Percentiles rank a stretch among this genome's conserved stretches.
phyloP scores from a whole-genome alignment of 2,113 vertebrate genomes.

The Cheirogaleus medius region DNA sequence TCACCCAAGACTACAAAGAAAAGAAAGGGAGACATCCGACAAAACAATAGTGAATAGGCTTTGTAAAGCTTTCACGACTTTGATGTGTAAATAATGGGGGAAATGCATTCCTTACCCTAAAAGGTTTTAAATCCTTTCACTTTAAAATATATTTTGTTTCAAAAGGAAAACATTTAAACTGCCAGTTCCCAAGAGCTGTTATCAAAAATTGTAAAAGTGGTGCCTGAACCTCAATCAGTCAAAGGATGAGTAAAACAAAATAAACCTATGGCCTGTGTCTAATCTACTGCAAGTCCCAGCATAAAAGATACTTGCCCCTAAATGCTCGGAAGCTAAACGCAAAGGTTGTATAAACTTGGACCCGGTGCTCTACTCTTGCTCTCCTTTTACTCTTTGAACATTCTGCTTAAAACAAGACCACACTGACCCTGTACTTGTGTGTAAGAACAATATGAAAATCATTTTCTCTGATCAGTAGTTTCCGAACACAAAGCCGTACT shows the following conservation, averaged over 20 bases:
- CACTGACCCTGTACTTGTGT: constrained; percentile 53
- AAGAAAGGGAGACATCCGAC: constrained; percentile 77
- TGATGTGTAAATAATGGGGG: constrained; percentile 73
- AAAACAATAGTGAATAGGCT: constrained; percentile 84
- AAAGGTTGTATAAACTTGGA: constrained; percentile 38
- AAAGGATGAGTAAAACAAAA: constrained; percentile 49
- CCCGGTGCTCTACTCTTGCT: not conserved
- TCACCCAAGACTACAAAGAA: constrained; percentile 77
- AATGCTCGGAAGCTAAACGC: not conserved
- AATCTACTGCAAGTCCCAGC: not conserved
- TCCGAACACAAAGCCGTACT: constrained; percentile 58
- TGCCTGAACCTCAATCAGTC: not conserved
- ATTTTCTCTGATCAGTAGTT: not conserved
- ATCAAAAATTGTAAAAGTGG: constrained; percentile 50
- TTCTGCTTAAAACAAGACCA: constrained; percentile 44
- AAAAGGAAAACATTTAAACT: constrained; percentile 48
- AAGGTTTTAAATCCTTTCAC: constrained; percentile 24
- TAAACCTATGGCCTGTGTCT: not conserved
- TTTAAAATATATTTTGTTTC: constrained; percentile 49
- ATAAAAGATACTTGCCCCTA: not conserved
- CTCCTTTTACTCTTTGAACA: constrained; percentile 17
- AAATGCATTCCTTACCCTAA: constrained; percentile 26
- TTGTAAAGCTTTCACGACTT: constrained; percentile 73
- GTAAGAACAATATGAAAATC: constrained; percentile 30
- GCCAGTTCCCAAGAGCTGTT: not conserved